Base-by-base conservation (phyloP, 2,888 invertebrate species). In the Ochropleura leucogaster region DNA sequence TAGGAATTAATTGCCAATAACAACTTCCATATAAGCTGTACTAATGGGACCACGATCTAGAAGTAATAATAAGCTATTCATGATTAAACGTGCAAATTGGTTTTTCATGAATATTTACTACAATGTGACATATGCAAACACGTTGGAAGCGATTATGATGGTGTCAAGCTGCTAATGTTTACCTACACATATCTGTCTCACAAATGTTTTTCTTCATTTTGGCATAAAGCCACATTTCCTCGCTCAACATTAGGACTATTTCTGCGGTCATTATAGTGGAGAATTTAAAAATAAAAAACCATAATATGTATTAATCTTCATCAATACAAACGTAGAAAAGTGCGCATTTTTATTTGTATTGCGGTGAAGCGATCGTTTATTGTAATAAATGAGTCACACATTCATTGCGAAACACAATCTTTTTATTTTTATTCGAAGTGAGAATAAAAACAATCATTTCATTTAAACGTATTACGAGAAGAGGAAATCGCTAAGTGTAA, bases 161-260 rank as follows among this genome's bases (percentile, higher is more conserved):
- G 72, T 80, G 73, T 76, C 77, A 78, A 81, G 47, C 80, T 77
- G 71, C 68, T 66, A 57, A 79, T 81, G 73, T 77, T 80, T 75
- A 72, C 64, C 18, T 79, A 60, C 63, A 71, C 78, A 72, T 77
- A 67, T 74, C 66, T 68, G 14, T 40, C 42, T 51, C 57, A 75
- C 77, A 81, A 77, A 85, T 84, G 80, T 86, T 77, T 84, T 82
- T 83, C 72, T 80, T 84, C 59, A 64, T 78, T 85, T 83, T 91
- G 91, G 91, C 91, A 84, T 14, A 64, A 75, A 82, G 90, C 91
- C 91, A 91, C 79, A 74, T 74, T 80, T 80, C 71, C 79, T 74
- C 73, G 68, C 76, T 72, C 71, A 68, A 74, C 68, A 80, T 72
- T 79, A 70, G 53, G 70, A 77, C 72, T 84, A 82, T 84, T 84